A percentile compares a stretch with the other conserved stretches of the same genome.
Conservation (phyloP, 1,140 invertebrate genomes). For the Zaprionus davidi region DNA sequence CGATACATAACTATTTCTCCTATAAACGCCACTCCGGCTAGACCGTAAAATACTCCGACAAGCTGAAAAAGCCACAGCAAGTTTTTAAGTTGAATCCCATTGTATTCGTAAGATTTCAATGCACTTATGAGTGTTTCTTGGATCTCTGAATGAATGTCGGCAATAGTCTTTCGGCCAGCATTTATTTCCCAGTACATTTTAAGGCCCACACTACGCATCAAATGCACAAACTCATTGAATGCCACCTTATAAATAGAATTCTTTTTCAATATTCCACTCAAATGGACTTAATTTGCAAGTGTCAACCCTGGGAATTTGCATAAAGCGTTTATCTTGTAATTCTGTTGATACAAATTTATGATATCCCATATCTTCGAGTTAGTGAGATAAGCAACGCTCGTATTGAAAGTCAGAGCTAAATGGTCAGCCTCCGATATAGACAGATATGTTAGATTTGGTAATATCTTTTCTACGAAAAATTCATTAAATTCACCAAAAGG, state of each 20-base stretch:
- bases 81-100: not conserved
- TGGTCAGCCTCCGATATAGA: not conserved
- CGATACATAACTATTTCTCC: not conserved
- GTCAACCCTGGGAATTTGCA: not conserved
- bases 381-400: slow-evolving; percentile 1
- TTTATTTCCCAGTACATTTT: not conserved
- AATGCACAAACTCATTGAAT: slow-evolving; percentile 1
- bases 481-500: too few relatives aligned
- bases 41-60: not conserved
- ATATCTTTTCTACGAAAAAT: too few relatives aligned
- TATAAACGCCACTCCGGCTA: not conserved
- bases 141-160: not conserved
- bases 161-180: not conserved
- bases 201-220: not conserved
- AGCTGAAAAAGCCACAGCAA: slow-evolving; percentile 21
- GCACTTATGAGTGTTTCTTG: not conserved
- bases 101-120: not conserved
- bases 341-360: not conserved
- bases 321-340: not conserved
- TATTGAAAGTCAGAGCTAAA: not conserved
- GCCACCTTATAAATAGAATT: slow-evolving; percentile 17
- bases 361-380: not conserved
- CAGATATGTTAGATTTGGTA: too few relatives aligned
- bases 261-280: not conserved
- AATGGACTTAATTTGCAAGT: not conserved